Evolutionary conservation across 2,888 invertebrate genomes (phyloP), one percentile per base, ranked within the genome.

Genomic region (Neoscelio sp.): DNA sequence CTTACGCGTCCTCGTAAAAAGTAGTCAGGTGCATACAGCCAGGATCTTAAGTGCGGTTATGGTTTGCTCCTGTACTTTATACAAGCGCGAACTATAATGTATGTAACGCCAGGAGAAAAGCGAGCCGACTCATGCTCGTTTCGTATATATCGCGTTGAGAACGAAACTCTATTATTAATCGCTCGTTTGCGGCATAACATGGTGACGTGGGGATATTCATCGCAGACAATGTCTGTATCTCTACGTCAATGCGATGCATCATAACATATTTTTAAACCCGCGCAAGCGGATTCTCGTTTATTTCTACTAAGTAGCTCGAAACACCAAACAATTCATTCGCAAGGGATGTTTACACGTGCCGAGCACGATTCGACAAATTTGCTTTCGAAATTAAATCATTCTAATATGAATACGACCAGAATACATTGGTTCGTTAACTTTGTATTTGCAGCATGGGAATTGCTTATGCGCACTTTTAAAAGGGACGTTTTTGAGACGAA

Each of bases 31-130:
- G 79, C 54, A 65, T 28, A 30, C 60, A 40, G n/a, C 70, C 15
- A 42, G 46, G 42, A 54, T 65, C 65, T 79, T 79, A 79, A 79
- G 74, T 79, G 75, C 60, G 56, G 60, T 60, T 71, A 65, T 42
- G 60, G 35, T 33, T 58, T 33, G 17, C 52, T 52, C 12, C 20
- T 46, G 18, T 52, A 75, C 35, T 75, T 79, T 79, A 79, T 74
- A 46, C 6, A 46, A 65, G 40, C 65, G 15, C 42, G 52, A 58
- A 58, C 42, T 4, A 42, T 58, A 65, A 67, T 60, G 26, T 60
- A 60, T 38, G 38, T 73, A 28, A 30, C 12, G 6, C 44, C 12
- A 4, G 8, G 52, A 50, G 46, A 35, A 73, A 42, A 26, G 28
- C 26, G 40, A 38, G 35, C n/a, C 26, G 13, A 20, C 23, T 35